Evolutionary conservation across 1,140 invertebrate genomes (phyloP), one percentile per base, ranked within the genome.

Genomic region (Lineus longissimus): DNA sequence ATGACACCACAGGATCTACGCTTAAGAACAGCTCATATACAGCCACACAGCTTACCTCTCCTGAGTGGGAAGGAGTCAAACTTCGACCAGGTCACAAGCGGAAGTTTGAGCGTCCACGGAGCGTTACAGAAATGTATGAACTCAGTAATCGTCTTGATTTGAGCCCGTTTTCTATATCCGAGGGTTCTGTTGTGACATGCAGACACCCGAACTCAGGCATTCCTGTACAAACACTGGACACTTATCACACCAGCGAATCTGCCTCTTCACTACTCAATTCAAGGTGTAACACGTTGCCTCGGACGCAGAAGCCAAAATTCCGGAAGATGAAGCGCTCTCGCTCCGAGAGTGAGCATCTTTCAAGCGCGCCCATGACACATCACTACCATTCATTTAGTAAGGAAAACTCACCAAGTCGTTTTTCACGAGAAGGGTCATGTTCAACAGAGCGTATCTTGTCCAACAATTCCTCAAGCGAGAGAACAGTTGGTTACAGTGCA

Each of bases 81-180:
- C 47, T 51, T 4, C 47, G 47, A 23, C n/a, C 19, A 6, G 25
- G 25, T 27, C 19, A 19, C 25, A 19, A 19, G 47, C n/a, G n/a
- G n/a, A 51, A 51, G n/a, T 36, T 36, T 36, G 86, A 87, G 36
- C 83, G 91, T 51, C 91, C 91, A 0, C 92, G 90, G 90, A 92
- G 90, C 62, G 90, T 93, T 9, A 90, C 91, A 7, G 92, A 90
- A 65, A 84, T 92, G 13, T 88, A 89, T 25, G 89, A 90, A 74
- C 80, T 90, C 64, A 83, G 80, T 59, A 81, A 82, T 29, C 75
- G 76, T 1, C 72, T 76, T 22, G 73, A 79, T 15, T 76, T 84
- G 69, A 83, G 86, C 60, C 83, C 87, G 70, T 81, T 88, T 68
- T 93, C 91, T 0, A 92, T 91, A 70, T 93, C 91, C 0, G 92